Evolutionary conservation across 64 coral and sea anemone species (phyloP), one percentile per base, ranked within the genome.

Genomic region (Montipora foliosa): DNA sequence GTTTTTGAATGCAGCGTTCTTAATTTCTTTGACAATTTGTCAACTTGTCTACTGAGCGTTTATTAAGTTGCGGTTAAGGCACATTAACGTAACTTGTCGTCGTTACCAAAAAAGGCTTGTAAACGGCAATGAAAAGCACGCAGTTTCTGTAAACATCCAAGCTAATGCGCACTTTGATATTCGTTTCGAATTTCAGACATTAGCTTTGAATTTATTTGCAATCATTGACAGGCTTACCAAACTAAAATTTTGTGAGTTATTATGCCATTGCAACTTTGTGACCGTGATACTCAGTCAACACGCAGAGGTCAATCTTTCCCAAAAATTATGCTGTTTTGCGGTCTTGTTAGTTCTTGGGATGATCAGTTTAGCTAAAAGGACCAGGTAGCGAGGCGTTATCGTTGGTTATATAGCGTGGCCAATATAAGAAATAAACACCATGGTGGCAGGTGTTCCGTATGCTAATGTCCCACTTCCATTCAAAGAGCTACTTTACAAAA

Each of bases 351-450:
- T 67, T 67, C 37, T 37, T 70, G 76, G 84, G 90, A 80, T 50
- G 22, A 59, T 78, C 76, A 25, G 53, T 90, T 50, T 51, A 78
- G 76, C 82, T 29, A 67, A 53, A 49, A 89, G 79, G 82, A 47
- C 67, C 44, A 90, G 72, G 73, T 44, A 90, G 61, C 47, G 12
- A 89, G 44, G 72, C 55, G 59, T 79, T 90, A 21, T 57, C 73
- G 58, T 47, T 24, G 59, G 55, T 58, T 87, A 83, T 95, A 95
- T 88, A 52, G 76, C 81, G 93, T 92, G 94, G 85, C 89, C 67
- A 93, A 93, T 89, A 86, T 95, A 93, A 73, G 96, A 98, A 89
- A 92, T 89, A 95, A 92, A 98, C 88, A 98, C 71, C 15, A 44
- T 58, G 19, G 19, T 49, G 78, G 62, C 96, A 98, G 96, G 93